Conservation (phyloP, 2,888 invertebrate species). For the Fragum fragum region DNA sequence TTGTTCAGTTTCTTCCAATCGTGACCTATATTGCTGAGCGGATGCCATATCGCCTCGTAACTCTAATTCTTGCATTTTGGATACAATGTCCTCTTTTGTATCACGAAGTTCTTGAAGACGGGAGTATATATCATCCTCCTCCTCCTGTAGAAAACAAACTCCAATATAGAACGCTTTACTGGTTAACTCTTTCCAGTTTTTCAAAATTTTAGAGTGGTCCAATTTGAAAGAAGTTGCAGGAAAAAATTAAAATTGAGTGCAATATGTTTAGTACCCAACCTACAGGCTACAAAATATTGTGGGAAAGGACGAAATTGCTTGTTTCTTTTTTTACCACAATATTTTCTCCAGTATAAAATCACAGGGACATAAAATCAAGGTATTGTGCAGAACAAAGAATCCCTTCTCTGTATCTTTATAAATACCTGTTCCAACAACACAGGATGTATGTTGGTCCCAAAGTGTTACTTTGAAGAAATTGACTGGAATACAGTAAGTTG, state of each 20-base stretch:
- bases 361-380: too few relatives aligned
- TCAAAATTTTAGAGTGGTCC: not conserved
- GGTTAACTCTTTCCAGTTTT: not conserved
- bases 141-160: conserved; percentile 69
- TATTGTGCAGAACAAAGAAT: too few relatives aligned
- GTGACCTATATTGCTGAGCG: conserved; percentile 68
- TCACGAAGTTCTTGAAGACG: conserved; percentile 85
- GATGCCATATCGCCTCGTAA: conserved; percentile 67
- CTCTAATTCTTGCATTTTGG: conserved; percentile 79
- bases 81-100: conserved; percentile 78
- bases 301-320: conserved; percentile 1
- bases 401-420: too few relatives aligned
- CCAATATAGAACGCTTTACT: too few relatives aligned
- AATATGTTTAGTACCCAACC: not conserved
- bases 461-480: too few relatives aligned
- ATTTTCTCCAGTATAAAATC: too few relatives aligned
- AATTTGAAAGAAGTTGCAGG: not conserved
- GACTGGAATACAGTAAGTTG: too few relatives aligned
- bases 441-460: too few relatives aligned
- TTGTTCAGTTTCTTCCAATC: conserved; percentile 77
- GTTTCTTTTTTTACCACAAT: not conserved
- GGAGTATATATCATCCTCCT: conserved; percentile 85
- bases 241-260: not conserved
- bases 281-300: too few relatives aligned
- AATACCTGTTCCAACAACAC: too few relatives aligned